A percentile compares a stretch with the other conserved stretches of the same genome.
phyloP scores from a whole-genome alignment of 2,888 invertebrate genomes.

The Sipunculus nudus region DNA sequence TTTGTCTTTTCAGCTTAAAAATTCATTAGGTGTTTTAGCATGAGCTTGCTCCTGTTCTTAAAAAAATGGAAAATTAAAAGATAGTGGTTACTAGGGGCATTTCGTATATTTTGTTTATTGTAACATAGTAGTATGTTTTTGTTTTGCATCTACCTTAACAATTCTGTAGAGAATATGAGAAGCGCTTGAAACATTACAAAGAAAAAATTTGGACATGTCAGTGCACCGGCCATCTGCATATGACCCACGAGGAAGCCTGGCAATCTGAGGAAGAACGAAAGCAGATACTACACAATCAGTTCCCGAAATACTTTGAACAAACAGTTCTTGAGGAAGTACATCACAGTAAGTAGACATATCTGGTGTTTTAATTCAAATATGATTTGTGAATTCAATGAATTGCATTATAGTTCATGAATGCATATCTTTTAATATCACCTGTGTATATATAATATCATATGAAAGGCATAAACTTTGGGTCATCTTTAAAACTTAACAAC shows the following conservation, averaged over 20 bases:
- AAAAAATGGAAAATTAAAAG: no score
- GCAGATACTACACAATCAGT: slow-evolving; percentile 59
- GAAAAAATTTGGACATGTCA: slow-evolving; percentile 67
- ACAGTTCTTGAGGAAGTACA: slow-evolving; percentile 64
- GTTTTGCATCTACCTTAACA: not conserved
- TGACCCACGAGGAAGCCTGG: slow-evolving; percentile 66
- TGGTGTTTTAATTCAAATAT: not conserved
- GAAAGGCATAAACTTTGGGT: no score
- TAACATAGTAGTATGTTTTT: not conserved
- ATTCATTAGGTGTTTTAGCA: not conserved
- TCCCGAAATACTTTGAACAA: slow-evolving; percentile 59
- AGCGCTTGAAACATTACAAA: slow-evolving; percentile 60
- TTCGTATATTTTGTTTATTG: no score
- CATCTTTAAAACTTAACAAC: no score
- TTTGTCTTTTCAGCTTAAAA: not conserved
- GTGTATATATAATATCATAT: no score
- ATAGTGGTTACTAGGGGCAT: no score
- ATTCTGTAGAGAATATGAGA: slow-evolving; percentile 61
- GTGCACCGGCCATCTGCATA: slow-evolving; percentile 64
- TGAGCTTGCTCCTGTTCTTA: no score
- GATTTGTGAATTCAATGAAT: no score
- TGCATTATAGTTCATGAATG: no score
- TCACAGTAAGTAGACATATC: slow-evolving; percentile 62
- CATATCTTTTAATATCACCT: no score
- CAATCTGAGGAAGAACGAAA: slow-evolving; percentile 62